Percentiles rank a stretch among this genome's conserved stretches.
Evolutionary conservation across 2,888 invertebrate species (phyloP).

Genomic region (Rhamphomyia laevipes): DNA sequence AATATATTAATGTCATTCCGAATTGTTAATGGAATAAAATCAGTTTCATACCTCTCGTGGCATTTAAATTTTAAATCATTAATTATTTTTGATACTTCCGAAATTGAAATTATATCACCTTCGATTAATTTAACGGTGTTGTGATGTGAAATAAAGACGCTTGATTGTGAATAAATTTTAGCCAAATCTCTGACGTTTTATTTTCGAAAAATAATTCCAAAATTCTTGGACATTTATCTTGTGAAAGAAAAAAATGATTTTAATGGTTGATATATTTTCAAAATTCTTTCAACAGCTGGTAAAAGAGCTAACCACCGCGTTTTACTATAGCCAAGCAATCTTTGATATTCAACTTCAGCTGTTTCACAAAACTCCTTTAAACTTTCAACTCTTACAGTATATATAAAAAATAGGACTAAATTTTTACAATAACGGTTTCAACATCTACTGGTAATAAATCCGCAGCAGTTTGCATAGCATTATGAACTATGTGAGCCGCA

Average conservation of each 20-base stretch:
- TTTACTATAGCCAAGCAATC: slow-evolving; percentile 7
- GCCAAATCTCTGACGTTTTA: slow-evolving; percentile 2
- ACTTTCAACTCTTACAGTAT: slow-evolving; percentile 2
- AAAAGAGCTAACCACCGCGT: slow-evolving; percentile 5
- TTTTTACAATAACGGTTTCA: slow-evolving; percentile 3
- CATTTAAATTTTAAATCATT: slow-evolving; percentile 1
- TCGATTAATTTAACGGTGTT: neutral
- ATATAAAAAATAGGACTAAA: neutral
- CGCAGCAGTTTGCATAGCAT: slow-evolving; percentile 10
- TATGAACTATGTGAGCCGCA: slow-evolving; percentile 11
- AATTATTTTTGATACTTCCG: neutral
- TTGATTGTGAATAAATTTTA: slow-evolving; percentile 6
- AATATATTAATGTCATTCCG: neutral
- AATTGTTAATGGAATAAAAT: neutral
- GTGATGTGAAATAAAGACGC: slow-evolving; percentile 5
- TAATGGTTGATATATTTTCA: slow-evolving; percentile 4
- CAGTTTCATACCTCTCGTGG: neutral
- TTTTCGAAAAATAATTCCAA: slow-evolving; percentile 5
- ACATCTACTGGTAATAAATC: slow-evolving; percentile 17
- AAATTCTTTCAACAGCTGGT: slow-evolving; percentile 6
- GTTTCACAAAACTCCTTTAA: slow-evolving; percentile 2
- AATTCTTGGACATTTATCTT: slow-evolving; percentile 3
- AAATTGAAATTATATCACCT: neutral
- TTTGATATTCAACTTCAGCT: slow-evolving; percentile 4
- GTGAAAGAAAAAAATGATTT: slow-evolving; percentile 5